phyloP scores from a whole-genome alignment of 2,888 invertebrate species.

The Eucriotettix oculatus region DNA sequence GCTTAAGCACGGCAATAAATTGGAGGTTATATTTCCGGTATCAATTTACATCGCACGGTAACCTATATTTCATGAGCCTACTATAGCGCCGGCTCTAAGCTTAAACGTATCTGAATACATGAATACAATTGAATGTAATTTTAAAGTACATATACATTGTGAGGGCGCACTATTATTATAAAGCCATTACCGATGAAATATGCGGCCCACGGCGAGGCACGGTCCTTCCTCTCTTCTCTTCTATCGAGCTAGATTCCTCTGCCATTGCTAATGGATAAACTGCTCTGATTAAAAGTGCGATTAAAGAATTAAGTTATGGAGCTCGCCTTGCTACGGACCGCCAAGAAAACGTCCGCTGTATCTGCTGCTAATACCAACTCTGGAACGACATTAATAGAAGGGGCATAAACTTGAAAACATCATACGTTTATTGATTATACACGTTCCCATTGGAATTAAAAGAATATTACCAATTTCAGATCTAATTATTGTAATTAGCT shows the following conservation, averaged over 20 bases:
- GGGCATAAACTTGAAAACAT: no score
- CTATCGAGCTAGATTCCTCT: not conserved
- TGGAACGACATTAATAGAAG: no score
- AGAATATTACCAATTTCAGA: no score
- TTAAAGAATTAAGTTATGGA: constrained; percentile 10
- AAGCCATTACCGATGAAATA: not conserved
- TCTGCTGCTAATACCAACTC: no score
- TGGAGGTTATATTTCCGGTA: not conserved
- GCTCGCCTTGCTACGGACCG: not conserved
- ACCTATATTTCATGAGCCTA: not conserved
- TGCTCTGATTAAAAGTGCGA: constrained; percentile 7
- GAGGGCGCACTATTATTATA: not conserved
- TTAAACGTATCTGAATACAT: not conserved
- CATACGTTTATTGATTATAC: no score
- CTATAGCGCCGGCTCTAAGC: not conserved
- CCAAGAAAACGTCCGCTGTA: not conserved
- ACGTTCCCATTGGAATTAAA: no score
- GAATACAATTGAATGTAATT: not conserved
- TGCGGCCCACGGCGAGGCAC: not conserved
- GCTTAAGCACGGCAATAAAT: not conserved
- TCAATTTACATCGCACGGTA: not conserved
- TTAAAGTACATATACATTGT: not conserved
- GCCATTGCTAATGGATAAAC: constrained; percentile 6
- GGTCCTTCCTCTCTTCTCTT: not conserved
- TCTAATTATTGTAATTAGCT: no score